Evolutionary conservation across 2,888 invertebrate species (phyloP), one percentile per base, ranked within the genome.

Genomic region (Phytoseiulus persimilis): DNA sequence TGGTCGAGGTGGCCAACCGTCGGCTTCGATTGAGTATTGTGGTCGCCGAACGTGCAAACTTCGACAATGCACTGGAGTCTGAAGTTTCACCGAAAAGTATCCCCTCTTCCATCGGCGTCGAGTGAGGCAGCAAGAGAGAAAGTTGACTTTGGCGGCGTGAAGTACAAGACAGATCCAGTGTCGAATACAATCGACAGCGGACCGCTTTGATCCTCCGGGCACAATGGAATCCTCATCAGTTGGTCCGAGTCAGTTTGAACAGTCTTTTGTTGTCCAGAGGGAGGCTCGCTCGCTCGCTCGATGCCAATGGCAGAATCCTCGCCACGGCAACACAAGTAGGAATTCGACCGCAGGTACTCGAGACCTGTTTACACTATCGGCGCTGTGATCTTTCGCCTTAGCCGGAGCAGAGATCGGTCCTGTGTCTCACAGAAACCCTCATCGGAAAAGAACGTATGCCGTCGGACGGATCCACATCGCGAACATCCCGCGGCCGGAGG

Each of bases 241-340:
- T 33, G 87, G 11, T 31, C 31, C 83, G 83, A 87, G 87, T 87
- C 87, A 31, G 32, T 87, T 87, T 87, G 87, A 87, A 87, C 33
- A 87, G 87, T 87, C 87, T 87, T 87, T 87, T 87, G 87, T 87
- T 87, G 45, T 65, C 5, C 65, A 23, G 65, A 65, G 65, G 65
- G 65, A 65, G 65, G 65, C 65, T 65, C 65, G 65, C 23, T 65
- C 46, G 46, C 9, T 46, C 65, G 65, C 23, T 65, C 65, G 65
- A 65, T 65, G 65, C 65, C 65, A 65, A 65, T 2, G 65, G 65
- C 65, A 65, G 18, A 28, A 65, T 65, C 65, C 5, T 1, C 65
- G 65, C 65, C 65, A 39, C 39, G 65, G 65, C 65, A 65, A 18
- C 65, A 39, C 11, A 65, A 65, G 65, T 65, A 65, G 65, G 65